Evolutionary conservation across 2,888 invertebrate genomes (phyloP), one percentile per base, ranked within the genome.

Genomic region (Pachydiplax longipennis): DNA sequence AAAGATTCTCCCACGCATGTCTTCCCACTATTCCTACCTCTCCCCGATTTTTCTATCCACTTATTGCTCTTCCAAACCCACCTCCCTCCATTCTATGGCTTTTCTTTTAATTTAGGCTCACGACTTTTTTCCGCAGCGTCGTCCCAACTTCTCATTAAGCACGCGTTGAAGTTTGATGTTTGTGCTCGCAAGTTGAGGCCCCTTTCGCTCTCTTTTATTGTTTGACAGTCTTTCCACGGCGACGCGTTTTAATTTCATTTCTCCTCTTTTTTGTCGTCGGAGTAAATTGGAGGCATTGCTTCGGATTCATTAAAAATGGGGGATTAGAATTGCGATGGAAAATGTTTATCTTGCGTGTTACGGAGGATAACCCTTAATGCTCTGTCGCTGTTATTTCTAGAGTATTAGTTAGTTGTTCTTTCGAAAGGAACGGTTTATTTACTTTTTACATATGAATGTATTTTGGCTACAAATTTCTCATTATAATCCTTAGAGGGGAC

Each of bases 1-100:
- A 6, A n/a, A 61, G 61, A 65, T 37, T 37, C 87, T 65, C 87
- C 87, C 87, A 87, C 87, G 87, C 87, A 61, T 53, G 58, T 37
- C 48, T 31, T 15, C 8, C 44, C 25, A 25, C 35, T 37, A 37
- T 37, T 58, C 58, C 35, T 61, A n/a, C 35, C 53, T 22, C 61
- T 65, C 61, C 31, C 58, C 53, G 48, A 31, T 15, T 40, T 22
- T 58, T 37, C 22, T 37, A 35, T 22, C 58, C 13, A 35, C 37
- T 31, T 61, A 22, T 87, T 61, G 61, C 61, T 37, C 87, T 61
- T 35, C 73, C 65, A 22, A 25, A n/a, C n/a, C n/a, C 61, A 61
- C 15, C 10, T 61, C 73, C 25, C 73, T 31, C 73, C n/a, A 65
- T n/a, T 65, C 65, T 65, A 8, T 22, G 25, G 73, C 13, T 3